phyloP scores from a whole-genome alignment of 1,140 invertebrate species.

The Saxidomus purpurata region DNA sequence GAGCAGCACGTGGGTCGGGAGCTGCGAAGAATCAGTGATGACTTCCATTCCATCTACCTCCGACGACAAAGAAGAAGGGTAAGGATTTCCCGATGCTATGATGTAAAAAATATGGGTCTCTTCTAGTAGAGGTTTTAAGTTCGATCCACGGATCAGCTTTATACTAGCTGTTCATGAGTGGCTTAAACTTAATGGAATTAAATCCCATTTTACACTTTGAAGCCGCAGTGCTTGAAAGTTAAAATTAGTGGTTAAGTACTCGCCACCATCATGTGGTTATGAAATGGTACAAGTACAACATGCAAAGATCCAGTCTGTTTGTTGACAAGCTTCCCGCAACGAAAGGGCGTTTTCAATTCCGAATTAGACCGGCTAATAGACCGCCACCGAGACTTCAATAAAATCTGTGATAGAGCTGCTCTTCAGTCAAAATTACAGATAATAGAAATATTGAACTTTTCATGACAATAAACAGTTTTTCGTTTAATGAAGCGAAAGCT shows the following conservation, averaged over 20 bases:
- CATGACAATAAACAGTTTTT: background rate
- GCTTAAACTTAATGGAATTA: too few species aligned
- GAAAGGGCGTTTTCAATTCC: background rate
- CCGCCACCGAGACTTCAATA: background rate
- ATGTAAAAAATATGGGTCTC: too few species aligned
- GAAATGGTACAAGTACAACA: too few species aligned
- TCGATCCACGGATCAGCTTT: too few species aligned
- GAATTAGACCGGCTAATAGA: background rate
- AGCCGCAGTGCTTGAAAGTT: too few species aligned
- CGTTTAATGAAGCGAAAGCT: constrained; percentile 19
- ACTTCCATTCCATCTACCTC: constrained; percentile 52
- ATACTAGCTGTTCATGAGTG: too few species aligned
- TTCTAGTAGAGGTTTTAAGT: too few species aligned
- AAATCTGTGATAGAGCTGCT: too few species aligned
- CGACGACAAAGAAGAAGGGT: constrained; percentile 10
- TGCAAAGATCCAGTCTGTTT: background rate
- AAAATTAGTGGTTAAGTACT: too few species aligned
- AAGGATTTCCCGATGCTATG: too few species aligned
- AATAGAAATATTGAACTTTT: background rate
- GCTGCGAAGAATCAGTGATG: constrained; percentile 59
- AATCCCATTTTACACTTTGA: too few species aligned
- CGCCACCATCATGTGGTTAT: too few species aligned
- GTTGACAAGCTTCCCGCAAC: background rate
- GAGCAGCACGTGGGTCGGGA: constrained; percentile 56
- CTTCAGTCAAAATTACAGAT: background rate